Conservation (phyloP, 2,888 invertebrate genomes). For the Lobophora halterata region DNA sequence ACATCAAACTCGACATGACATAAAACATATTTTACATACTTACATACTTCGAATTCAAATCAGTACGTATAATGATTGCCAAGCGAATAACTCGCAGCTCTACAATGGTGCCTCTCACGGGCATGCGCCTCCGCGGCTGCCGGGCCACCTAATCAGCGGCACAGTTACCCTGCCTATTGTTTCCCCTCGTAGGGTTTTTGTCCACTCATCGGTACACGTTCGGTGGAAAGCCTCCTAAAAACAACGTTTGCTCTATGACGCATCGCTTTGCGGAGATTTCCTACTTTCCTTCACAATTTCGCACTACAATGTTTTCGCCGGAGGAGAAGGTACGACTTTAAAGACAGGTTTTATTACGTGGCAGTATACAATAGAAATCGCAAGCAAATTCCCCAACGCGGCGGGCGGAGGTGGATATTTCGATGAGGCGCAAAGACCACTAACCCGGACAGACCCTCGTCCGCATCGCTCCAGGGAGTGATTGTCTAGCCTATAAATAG, state of each 20-base stretch:
- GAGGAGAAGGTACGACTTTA: conserved; percentile 20
- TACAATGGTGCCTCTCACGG: conserved; percentile 33
- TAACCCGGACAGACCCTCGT: conserved; percentile 28
- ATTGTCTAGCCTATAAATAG: conserved; percentile 48
- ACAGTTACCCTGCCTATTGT: conserved; percentile 48
- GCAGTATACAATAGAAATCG: conserved; percentile 29
- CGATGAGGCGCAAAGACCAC: no score
- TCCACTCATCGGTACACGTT: conserved; percentile 42
- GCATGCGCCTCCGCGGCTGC: conserved; percentile 21
- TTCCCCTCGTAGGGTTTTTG: conserved; percentile 57
- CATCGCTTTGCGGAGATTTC: conserved; percentile 25
- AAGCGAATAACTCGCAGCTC: conserved; percentile 18
- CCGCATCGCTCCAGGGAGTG: conserved; percentile 35
- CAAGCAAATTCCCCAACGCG: conserved; percentile 27
- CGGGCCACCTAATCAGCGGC: conserved; percentile 36
- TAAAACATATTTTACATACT: no score
- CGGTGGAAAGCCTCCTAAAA: conserved; percentile 60
- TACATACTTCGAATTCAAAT: no score
- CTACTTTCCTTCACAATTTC: conserved; percentile 29
- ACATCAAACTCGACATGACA: no score
- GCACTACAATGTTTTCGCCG: conserved; percentile 10
- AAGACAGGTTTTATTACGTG: conserved; percentile 30
- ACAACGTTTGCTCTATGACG: conserved; percentile 36
- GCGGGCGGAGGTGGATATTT: no score
- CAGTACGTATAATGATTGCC: conserved; percentile 20